phyloP scores from a whole-genome alignment of 2,888 invertebrate genomes.

The Kryphioiulus occultus region DNA sequence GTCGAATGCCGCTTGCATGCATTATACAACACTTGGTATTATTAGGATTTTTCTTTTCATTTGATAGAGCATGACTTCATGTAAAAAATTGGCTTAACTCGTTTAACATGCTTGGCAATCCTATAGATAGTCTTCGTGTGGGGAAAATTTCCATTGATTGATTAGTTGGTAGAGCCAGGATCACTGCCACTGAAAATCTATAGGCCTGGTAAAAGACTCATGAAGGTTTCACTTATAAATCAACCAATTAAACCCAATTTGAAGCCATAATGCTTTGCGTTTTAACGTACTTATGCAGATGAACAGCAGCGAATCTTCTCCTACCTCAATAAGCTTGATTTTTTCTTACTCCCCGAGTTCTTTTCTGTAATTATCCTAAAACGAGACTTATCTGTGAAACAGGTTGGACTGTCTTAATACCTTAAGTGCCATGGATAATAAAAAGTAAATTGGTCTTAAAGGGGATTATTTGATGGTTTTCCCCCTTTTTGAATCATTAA shows the following conservation, averaged over 20 bases:
- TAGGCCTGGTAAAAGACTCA: no score
- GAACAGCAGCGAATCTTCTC: not conserved
- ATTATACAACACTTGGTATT: no score
- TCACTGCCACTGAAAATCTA: no score
- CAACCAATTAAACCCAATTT: not conserved
- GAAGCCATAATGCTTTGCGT: not conserved
- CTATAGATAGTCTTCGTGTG: no score
- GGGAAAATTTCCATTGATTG: no score
- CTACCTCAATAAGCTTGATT: not conserved
- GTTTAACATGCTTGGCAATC: no score
- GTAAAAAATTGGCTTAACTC: no score
- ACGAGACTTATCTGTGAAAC: not conserved
- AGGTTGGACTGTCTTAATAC: conserved; percentile 24
- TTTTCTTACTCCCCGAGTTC: not conserved
- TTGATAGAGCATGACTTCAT: no score
- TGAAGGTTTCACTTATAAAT: not conserved
- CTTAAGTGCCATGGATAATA: not conserved
- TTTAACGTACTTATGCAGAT: not conserved
- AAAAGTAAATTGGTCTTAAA: not conserved
- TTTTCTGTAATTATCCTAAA: not conserved
- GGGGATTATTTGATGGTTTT: not conserved
- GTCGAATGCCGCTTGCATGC: no score
- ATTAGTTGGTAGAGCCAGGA: no score
- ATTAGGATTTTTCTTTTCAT: no score
- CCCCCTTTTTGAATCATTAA: not conserved